Percentiles rank a stretch among this genome's conserved stretches.
phyloP scores from a whole-genome alignment of 2,113 vertebrate genomes.

The Henicopernis longicauda region DNA sequence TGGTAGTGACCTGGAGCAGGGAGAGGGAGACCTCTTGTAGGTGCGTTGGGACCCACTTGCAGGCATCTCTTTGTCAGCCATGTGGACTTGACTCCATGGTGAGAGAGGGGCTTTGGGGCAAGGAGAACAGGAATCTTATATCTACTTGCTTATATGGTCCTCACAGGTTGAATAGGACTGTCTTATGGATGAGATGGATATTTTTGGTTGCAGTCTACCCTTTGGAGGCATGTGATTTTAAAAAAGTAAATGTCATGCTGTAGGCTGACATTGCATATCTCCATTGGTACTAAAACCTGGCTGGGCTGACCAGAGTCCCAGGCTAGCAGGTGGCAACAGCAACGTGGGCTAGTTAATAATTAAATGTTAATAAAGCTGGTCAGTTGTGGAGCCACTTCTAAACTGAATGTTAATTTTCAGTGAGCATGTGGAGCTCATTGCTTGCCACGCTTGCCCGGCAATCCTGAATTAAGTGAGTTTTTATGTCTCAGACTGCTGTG shows the following conservation, averaged over 20 bases:
- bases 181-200: neutral
- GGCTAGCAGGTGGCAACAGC: neutral
- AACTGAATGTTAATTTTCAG: accelerated
- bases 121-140: neutral
- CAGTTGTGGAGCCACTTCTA: neutral
- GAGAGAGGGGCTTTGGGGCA: neutral
- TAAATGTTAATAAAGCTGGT: neutral
- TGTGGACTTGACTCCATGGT: neutral
- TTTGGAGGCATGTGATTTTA: neutral
- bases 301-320: neutral
- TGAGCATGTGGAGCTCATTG: neutral
- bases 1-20: neutral
- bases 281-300: neutral
- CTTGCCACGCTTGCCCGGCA: neutral
- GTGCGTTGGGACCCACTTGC: neutral
- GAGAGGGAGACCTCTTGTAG: neutral
- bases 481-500: neutral
- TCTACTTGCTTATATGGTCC: neutral
- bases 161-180: neutral
- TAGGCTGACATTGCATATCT: neutral
- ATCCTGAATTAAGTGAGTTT: neutral
- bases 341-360: neutral
- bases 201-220: neutral
- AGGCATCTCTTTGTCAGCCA: neutral
- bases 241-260: neutral